These are phyloP conservation scores for Microplitis manilae DNA, from an alignment of 2,888 invertebrate species.

Conservation along the genomic window DNA sequence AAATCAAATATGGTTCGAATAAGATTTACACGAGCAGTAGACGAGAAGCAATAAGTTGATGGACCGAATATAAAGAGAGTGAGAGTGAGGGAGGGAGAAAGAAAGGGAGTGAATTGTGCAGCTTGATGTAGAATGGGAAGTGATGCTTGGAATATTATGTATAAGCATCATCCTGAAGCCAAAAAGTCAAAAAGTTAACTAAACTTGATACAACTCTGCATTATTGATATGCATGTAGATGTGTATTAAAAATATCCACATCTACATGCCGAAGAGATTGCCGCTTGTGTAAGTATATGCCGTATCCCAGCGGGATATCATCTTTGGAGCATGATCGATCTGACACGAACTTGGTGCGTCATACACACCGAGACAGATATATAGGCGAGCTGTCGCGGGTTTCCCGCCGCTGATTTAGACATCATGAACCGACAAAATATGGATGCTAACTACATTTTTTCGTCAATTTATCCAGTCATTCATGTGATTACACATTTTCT, in stretches of 20 bases:
- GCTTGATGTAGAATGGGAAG: conserved; percentile 40
- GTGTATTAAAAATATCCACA: background rate
- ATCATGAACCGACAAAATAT: conserved; percentile 5
- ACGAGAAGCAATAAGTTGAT: conserved; percentile 45
- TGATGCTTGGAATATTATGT: background rate
- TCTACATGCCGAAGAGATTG: conserved; percentile 51
- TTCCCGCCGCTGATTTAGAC: conserved; percentile 16
- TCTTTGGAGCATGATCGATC: conserved; percentile 65
- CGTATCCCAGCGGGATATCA: conserved; percentile 65
- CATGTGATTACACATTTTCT: conserved; percentile 20
- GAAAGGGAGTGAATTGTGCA: conserved; percentile 37
- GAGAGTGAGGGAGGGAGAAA: conserved; percentile 33
- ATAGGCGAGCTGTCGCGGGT: conserved; percentile 1
- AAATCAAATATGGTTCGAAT: conserved; percentile 46
- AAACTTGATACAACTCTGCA: conserved; percentile 1
- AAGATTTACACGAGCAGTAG: conserved; percentile 30
- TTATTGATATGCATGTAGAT: background rate
- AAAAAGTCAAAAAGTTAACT: background rate
- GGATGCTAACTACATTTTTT: background rate
- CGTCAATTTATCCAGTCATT: background rate
- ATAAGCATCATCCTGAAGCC: background rate
- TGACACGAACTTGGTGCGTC: conserved; percentile 66
- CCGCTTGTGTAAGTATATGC: conserved; percentile 55
- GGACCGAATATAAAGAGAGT: conserved; percentile 39
- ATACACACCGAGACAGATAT: conserved; percentile 47